phyloP scores from a whole-genome alignment of 2,113 vertebrate genomes.

The Bettongia penicillata region DNA sequence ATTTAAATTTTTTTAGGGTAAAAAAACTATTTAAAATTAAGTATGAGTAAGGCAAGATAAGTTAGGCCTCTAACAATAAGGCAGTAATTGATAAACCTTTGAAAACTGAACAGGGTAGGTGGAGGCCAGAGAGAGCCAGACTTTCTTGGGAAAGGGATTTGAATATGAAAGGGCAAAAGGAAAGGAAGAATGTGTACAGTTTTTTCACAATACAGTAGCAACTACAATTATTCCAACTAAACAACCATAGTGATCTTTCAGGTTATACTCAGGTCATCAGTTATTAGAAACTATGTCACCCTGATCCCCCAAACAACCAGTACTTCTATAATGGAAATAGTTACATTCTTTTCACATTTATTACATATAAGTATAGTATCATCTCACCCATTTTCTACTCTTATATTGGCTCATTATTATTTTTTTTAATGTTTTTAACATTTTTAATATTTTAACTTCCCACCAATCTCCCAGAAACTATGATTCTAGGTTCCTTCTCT shows the following conservation, averaged over 20 bases:
- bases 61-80: slow-evolving; percentile 22
- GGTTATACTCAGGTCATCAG: not conserved
- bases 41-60: slow-evolving; percentile 15
- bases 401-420: slow-evolving; percentile 33
- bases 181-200: slow-evolving; percentile 15
- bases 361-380: not conserved
- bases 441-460: not conserved
- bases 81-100: slow-evolving; percentile 4
- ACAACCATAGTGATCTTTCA: not conserved
- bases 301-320: not conserved
- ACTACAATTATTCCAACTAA: not conserved
- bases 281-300: not conserved
- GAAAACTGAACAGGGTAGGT: not conserved
- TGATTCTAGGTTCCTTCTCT: not conserved
- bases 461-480: slow-evolving; percentile 14
- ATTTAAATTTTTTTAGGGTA: slow-evolving; percentile 38
- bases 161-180: slow-evolving; percentile 14
- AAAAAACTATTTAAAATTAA: not conserved
- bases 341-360: not conserved
- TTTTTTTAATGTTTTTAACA: no score
- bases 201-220: not conserved
- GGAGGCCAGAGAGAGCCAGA: not conserved
- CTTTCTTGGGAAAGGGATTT: not conserved
- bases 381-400: not conserved
- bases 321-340: not conserved